Evolutionary conservation across 2,113 vertebrate genomes (phyloP), one percentile per base, ranked within the genome.

Genomic region (Daubentonia madagascariensis): DNA sequence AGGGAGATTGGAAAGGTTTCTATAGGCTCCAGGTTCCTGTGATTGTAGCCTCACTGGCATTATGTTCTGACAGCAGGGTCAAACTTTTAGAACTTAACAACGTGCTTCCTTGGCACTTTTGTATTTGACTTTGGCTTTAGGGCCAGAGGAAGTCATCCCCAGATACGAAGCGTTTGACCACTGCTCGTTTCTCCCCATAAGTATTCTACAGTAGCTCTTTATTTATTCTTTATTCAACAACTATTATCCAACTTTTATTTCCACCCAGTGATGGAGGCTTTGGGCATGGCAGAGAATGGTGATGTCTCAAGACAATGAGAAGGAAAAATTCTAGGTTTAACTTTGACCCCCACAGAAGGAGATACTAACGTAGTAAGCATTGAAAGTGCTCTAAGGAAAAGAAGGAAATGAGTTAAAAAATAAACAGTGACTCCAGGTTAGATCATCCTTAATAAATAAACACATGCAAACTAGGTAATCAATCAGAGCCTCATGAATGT

Each of bases 401-500:
- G 0, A 50, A 61, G n/a, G 45, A 23, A 9, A 11, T 2, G n/a
- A 59, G 5, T 65, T 35, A n/a, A 91, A 17, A 86, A 35, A 35
- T 40, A n/a, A 61, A 43, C 3, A 8, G 37, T 23, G 40, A 59
- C 20, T 45, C 11, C 50, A 16, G 57, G 25, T 45, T 2, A 40
- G 18, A 72, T 1, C 8, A 5, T 30, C 17, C 1, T 3, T 28
- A 30, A 73, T 40, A 43, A 40, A 17, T 3, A 25, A 2, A 5
- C 2, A 9, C 16, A 5, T 7, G 3, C 32, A 40, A 11, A 17
- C n/a, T 1, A 14, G 12, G 32, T 7, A 3, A 65, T 28, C 57
- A 11, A 2, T 10, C 14, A 7, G 11, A 40, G 43, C 43, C 9
- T 3, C 1, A 0, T 32, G 30, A n/a, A 22, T 35, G 40, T 3